Evolutionary conservation across 2,888 invertebrate species (phyloP), one percentile per base, ranked within the genome.

Genomic region (Perithous albicinctus): DNA sequence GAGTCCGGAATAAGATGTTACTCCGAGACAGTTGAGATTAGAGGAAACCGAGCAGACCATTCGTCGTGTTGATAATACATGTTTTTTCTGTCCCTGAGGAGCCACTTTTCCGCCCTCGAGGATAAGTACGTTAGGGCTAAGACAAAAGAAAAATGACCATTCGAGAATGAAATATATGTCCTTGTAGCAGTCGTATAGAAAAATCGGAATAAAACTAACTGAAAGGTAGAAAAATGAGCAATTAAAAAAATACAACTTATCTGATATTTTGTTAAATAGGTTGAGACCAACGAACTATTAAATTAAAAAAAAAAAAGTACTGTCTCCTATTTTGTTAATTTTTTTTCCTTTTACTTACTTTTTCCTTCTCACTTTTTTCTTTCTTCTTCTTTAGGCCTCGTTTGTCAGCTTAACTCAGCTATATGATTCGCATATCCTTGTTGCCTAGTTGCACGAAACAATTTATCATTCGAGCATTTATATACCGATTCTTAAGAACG

Each of bases 11-110:
- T 15, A 1, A n/a, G n/a, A n/a, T n/a, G n/a, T n/a, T 18, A 18
- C 15, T 38, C 41, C 15, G 23, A 63, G 35, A 61, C 20, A 2
- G 10, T 26, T 10, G 20, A 41, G 56, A 23, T 70, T 35, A 7
- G 46, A 61, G 82, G 63, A 63, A 56, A 64, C 54, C 35, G 56
- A 51, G 38, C 69, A 67, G 43, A 56, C 54, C 56, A 35, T 61
- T 32, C 73, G 59, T 38, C 67, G 15, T 56, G 78, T 81, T 83
- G 79, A 85, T 85, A 83, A 81, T 83, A 75, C 76, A 85, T 66
- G 73, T 63, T 41, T 61, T 75, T 46, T 72, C 66, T 32, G 35
- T 10, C 18, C 73, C n/a, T 35, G 35, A 26, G 23, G 32, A 73
- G 38, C 29, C 46, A 43, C 41, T n/a, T n/a, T 2, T 48, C 43